phyloP scores from a whole-genome alignment of 2,797 vertebrate genomes.

The Cossypha heuglini region DNA sequence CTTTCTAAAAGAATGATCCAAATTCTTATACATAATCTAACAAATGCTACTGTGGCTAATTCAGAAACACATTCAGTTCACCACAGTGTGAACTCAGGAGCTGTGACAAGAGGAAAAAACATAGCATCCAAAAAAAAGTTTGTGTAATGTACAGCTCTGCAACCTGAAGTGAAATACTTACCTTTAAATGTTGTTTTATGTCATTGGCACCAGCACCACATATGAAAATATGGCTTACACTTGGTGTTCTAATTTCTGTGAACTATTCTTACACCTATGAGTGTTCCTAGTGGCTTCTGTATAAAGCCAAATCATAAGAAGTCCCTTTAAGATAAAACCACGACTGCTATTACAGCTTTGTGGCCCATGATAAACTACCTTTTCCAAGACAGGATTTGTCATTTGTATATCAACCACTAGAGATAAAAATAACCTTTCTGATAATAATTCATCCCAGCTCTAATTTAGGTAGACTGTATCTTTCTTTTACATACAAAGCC shows the following conservation, averaged over 20 bases:
- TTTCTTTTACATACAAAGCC: slow-evolving; percentile 15
- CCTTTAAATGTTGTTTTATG: not conserved
- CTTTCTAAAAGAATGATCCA: not conserved
- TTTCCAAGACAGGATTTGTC: slow-evolving; percentile 24
- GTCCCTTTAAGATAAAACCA: not conserved
- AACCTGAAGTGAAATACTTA: not conserved
- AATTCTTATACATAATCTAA: not conserved
- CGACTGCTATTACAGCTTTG: not conserved
- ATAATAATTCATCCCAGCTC: slow-evolving; percentile 16
- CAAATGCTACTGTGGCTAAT: not conserved
- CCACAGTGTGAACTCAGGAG: not conserved
- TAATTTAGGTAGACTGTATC: not conserved
- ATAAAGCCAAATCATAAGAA: not conserved
- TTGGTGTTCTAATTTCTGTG: not conserved
- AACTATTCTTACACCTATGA: not conserved
- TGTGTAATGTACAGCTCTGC: not conserved
- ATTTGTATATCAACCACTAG: slow-evolving; percentile 17
- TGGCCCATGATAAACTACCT: not conserved
- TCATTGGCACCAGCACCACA: not conserved
- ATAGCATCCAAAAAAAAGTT: not conserved
- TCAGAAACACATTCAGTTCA: not conserved
- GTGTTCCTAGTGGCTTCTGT: not conserved
- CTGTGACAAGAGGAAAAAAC: not conserved
- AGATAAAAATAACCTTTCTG: slow-evolving; percentile 50
- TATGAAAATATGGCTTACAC: not conserved